Percentiles rank a stretch among this genome's conserved stretches.
Evolutionary conservation across 2,888 invertebrate species (phyloP).

Genomic region (Drosophila glabriapex): DNA sequence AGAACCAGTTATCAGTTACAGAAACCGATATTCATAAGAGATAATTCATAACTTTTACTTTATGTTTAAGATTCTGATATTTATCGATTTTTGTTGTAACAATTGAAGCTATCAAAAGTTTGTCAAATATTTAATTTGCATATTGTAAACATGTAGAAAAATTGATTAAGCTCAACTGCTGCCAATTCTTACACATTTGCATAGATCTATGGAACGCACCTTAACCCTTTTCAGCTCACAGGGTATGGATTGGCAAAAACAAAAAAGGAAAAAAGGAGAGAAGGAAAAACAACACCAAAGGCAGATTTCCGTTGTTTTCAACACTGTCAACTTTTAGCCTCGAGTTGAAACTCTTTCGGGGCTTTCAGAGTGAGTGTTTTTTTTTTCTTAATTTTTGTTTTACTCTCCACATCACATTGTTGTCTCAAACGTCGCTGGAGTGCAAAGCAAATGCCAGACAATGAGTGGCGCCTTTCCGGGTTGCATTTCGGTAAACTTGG

Average conservation of each 20-base stretch:
- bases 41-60: neutral
- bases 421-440: slow-evolving; percentile 68
- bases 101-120: neutral
- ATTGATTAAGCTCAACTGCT: neutral
- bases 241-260: neutral
- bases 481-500: slow-evolving; percentile 44
- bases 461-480: slow-evolving; percentile 64
- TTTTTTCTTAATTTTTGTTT: neutral
- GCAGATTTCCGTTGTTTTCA: slow-evolving; percentile 47
- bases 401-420: slow-evolving; percentile 48
- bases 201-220: neutral
- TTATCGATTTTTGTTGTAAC: neutral
- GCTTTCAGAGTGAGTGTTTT: slow-evolving; percentile 1
- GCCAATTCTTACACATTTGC: neutral
- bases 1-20: neutral
- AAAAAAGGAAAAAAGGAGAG: neutral
- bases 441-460: slow-evolving; percentile 78
- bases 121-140: neutral
- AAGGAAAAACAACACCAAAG: slow-evolving; percentile 17
- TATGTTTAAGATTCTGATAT: neutral
- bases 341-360: slow-evolving; percentile 20
- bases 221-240: neutral
- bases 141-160: neutral
- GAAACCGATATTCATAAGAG: neutral
- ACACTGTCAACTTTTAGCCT: slow-evolving; percentile 40